Conservation (phyloP, 2,797 vertebrate species). For the Gymnodraco acuticeps region DNA sequence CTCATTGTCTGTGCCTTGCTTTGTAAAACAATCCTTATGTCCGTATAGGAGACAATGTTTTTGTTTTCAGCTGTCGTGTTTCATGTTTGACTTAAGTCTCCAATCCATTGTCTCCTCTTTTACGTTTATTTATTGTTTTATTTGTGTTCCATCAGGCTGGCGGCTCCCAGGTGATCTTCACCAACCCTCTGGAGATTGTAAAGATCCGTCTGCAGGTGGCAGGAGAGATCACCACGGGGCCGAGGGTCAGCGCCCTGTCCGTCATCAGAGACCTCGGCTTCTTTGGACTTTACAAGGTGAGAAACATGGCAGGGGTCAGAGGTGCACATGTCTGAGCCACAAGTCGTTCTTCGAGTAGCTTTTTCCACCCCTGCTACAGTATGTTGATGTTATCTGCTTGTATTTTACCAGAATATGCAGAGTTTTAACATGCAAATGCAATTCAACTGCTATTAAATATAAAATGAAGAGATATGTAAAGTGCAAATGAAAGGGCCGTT, state of each 20-base stretch:
- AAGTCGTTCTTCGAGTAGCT: neutral
- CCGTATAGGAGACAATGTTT: no score
- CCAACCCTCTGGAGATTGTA: conserved; percentile 94
- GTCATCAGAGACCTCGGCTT: conserved; percentile 90
- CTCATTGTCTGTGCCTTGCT: no score
- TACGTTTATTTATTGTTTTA: neutral
- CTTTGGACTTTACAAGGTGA: conserved; percentile 92
- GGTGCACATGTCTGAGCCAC: conserved; percentile 2
- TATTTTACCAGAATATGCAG: neutral
- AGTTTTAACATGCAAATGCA: neutral
- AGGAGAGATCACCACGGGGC: conserved; percentile 92
- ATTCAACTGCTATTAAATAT: neutral
- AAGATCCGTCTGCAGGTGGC: conserved; percentile 94
- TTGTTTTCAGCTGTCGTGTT: no score
- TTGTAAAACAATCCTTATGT: no score
- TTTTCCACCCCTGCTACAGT: neutral
- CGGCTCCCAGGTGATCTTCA: conserved; percentile 93
- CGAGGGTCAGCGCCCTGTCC: conserved; percentile 89
- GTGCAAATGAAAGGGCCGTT: neutral
- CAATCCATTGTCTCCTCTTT: conserved; percentile 1
- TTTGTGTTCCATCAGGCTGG: conserved; percentile 83
- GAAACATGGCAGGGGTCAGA: conserved; percentile 9
- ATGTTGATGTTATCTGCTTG: neutral
- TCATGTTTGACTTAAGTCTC: neutral
- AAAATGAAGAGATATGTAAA: neutral